These are phyloP conservation scores for Daptonema setosum DNA, from an alignment of 2,888 invertebrate species.

Conservation along the genomic window DNA sequence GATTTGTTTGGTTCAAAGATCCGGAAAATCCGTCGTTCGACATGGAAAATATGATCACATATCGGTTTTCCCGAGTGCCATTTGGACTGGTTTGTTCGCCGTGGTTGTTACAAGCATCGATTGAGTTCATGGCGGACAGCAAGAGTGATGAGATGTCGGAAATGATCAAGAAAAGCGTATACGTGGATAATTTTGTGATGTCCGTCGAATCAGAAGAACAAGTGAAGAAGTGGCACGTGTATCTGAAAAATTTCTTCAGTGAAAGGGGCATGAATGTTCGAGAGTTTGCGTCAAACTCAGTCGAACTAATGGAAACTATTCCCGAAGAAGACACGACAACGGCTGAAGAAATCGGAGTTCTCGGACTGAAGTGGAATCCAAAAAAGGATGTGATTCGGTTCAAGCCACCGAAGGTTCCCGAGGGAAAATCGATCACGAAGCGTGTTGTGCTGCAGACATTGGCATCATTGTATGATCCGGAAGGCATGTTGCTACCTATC, in stretches of 20 bases:
- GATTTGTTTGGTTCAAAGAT: slow-evolving; percentile 4
- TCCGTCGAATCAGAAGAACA: too few relatives aligned
- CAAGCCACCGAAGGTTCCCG: background rate
- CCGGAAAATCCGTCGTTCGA: background rate
- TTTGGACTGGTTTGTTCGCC: slow-evolving; percentile 4
- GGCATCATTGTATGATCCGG: background rate
- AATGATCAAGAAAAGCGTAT: too few relatives aligned
- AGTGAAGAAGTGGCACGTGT: too few relatives aligned
- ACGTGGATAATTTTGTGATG: slow-evolving; percentile 1
- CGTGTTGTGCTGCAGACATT: background rate
- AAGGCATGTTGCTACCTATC: background rate
- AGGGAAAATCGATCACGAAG: background rate
- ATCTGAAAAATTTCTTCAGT: too few relatives aligned
- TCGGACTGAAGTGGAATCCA: slow-evolving; percentile 2
- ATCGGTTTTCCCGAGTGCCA: slow-evolving; percentile 2
- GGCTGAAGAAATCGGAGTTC: background rate
- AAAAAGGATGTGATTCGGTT: background rate
- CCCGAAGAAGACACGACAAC: background rate
- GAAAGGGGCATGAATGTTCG: slow-evolving; percentile 4
- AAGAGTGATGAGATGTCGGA: too few relatives aligned
- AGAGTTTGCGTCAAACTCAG: slow-evolving; percentile 1
- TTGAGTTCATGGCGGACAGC: background rate
- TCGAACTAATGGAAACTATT: background rate
- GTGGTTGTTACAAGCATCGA: background rate
- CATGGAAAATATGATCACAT: background rate